Evolutionary conservation across 2,797 vertebrate species (phyloP).

Genomic region (Columba guinea): DNA sequence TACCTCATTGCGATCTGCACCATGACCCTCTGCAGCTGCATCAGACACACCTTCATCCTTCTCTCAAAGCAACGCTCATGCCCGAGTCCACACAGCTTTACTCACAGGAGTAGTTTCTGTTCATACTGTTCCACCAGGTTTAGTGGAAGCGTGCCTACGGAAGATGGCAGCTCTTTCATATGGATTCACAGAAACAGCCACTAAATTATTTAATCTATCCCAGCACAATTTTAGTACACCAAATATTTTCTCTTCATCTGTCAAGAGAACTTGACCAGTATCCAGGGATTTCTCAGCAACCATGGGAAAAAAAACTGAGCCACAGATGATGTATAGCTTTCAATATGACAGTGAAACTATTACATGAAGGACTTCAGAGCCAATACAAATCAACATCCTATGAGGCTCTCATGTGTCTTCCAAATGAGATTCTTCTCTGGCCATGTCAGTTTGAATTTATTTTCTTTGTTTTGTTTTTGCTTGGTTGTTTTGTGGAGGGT

Average conservation of each 20-base stretch:
- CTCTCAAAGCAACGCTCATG: slow-evolving; percentile 45
- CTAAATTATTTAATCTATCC: background rate
- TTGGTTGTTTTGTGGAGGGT: too few relatives aligned
- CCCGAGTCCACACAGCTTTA: background rate
- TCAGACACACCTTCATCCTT: slow-evolving; percentile 76
- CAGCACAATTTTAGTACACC: background rate
- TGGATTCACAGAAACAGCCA: background rate
- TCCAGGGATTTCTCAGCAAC: slow-evolving; percentile 38
- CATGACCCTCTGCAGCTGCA: slow-evolving; percentile 70
- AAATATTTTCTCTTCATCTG: slow-evolving; percentile 25
- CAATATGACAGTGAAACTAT: background rate
- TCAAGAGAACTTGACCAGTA: background rate
- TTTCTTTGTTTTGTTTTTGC: background rate
- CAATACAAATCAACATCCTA: background rate
- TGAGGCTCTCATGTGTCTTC: background rate
- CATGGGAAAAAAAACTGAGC: background rate
- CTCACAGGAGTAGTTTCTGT: background rate
- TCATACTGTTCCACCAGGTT: background rate
- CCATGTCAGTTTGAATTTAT: background rate
- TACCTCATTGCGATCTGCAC: slow-evolving; percentile 74
- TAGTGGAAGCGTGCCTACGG: background rate
- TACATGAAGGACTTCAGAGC: background rate
- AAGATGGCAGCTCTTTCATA: background rate
- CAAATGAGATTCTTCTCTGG: background rate
- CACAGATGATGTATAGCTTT: background rate